Evolutionary conservation across 2,888 invertebrate species (phyloP).

Genomic region (Exocentrus adspersus): DNA sequence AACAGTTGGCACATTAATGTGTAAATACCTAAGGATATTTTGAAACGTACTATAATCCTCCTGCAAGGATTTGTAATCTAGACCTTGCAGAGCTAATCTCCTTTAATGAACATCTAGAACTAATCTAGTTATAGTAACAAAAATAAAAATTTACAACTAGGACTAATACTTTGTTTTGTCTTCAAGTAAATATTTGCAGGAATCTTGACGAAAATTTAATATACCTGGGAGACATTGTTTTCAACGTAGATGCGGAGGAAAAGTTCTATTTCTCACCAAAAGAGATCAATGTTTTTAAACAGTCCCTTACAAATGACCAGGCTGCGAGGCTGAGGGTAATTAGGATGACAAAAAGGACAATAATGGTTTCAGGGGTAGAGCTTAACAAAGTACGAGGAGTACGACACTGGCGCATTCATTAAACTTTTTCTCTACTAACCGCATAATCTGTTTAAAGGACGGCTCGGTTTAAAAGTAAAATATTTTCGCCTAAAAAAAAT

Average conservation of each 20-base stretch:
- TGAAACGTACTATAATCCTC: too few relatives aligned
- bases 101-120: too few relatives aligned
- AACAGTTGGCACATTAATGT: too few relatives aligned
- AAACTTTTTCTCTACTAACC: background rate
- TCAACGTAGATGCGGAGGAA: background rate
- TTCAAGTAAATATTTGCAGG: too few relatives aligned
- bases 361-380: background rate
- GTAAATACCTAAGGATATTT: too few relatives aligned
- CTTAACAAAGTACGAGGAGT: background rate
- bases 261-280: background rate
- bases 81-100: too few relatives aligned
- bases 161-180: too few relatives aligned
- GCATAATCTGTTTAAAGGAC: background rate
- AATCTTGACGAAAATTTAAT: too few relatives aligned
- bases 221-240: background rate
- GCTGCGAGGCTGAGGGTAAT: background rate
- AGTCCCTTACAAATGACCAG: background rate
- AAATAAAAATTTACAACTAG: too few relatives aligned
- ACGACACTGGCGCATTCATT: conserved; percentile 1
- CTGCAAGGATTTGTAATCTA: too few relatives aligned
- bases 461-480: background rate
- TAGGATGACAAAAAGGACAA: background rate
- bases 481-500: too few relatives aligned
- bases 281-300: background rate
- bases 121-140: too few relatives aligned